phyloP scores from a whole-genome alignment of 1,140 invertebrate genomes.

The Dryas iulia region DNA sequence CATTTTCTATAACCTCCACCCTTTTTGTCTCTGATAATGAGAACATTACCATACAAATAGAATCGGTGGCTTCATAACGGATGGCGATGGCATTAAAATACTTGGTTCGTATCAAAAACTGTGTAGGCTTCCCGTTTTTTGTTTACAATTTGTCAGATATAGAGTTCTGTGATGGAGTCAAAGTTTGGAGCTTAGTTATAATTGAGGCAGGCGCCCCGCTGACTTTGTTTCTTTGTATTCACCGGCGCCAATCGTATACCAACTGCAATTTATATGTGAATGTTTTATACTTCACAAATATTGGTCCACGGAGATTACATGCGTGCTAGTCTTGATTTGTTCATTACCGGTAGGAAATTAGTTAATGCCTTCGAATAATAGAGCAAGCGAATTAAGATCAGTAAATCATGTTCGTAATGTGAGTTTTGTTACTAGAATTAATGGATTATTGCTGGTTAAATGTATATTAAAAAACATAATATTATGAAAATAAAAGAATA shows the following conservation, averaged over 20 bases:
- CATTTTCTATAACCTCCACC: slow-evolving; percentile 51
- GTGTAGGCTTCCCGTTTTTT: background rate
- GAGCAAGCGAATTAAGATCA: slow-evolving; percentile 1
- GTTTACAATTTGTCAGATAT: background rate
- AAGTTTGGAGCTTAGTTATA: slow-evolving; percentile 55
- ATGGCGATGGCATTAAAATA: slow-evolving; percentile 4
- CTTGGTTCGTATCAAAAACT: background rate
- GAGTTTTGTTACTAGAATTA: background rate
- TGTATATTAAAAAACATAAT: background rate
- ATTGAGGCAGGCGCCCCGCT: slow-evolving; percentile 68
- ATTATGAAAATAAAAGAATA: background rate
- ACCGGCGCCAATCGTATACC: slow-evolving; percentile 42
- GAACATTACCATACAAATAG: slow-evolving; percentile 76
- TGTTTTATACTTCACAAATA: slow-evolving; percentile 56
- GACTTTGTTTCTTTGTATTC: slow-evolving; percentile 53
- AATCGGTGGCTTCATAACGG: slow-evolving; percentile 35
- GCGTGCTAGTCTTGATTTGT: slow-evolving; percentile 49
- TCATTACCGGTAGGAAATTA: slow-evolving; percentile 44
- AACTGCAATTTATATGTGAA: slow-evolving; percentile 43
- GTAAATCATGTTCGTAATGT: background rate
- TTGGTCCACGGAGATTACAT: slow-evolving; percentile 53
- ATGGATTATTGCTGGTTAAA: background rate
- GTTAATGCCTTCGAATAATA: slow-evolving; percentile 9
- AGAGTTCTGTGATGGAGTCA: slow-evolving; percentile 21
- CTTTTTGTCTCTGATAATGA: slow-evolving; percentile 74